phyloP scores from a whole-genome alignment of 2,888 invertebrate species.

The Acanthosepion esculentum region DNA sequence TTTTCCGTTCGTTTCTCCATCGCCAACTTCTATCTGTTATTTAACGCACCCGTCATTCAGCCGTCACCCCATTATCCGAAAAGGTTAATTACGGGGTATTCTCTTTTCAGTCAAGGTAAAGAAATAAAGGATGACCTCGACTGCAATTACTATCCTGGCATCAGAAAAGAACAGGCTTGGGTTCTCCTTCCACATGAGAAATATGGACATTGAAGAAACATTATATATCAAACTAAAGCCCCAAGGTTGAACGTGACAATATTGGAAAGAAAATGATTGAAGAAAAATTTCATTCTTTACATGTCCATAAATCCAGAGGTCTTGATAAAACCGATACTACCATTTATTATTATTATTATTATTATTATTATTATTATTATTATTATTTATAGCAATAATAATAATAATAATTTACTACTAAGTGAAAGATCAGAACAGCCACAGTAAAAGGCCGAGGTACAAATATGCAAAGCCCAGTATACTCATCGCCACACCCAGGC shows the following conservation, averaged over 20 bases:
- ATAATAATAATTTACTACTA: background rate
- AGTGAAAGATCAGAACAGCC: no score
- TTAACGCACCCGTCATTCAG: background rate
- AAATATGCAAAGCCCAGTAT: no score
- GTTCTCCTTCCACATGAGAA: background rate
- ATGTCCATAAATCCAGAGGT: background rate
- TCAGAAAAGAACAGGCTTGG: background rate
- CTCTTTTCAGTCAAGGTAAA: background rate
- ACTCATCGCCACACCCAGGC: no score
- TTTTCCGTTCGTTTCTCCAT: background rate
- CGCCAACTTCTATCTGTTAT: background rate
- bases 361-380: background rate
- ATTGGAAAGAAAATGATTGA: background rate
- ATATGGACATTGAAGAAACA: background rate
- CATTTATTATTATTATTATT: background rate
- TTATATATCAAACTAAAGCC: background rate
- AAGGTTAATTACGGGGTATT: background rate
- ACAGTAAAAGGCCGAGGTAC: no score
- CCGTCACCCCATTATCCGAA: no score
- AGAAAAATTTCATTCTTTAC: background rate
- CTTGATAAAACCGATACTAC: background rate
- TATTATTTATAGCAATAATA: background rate
- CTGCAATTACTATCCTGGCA: background rate
- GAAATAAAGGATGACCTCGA: background rate
- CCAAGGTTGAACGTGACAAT: background rate